Evolutionary conservation across 92 coral and sea anemone genomes (phyloP), one percentile per base, ranked within the genome.

Genomic region (Zoanthus gigantus): DNA sequence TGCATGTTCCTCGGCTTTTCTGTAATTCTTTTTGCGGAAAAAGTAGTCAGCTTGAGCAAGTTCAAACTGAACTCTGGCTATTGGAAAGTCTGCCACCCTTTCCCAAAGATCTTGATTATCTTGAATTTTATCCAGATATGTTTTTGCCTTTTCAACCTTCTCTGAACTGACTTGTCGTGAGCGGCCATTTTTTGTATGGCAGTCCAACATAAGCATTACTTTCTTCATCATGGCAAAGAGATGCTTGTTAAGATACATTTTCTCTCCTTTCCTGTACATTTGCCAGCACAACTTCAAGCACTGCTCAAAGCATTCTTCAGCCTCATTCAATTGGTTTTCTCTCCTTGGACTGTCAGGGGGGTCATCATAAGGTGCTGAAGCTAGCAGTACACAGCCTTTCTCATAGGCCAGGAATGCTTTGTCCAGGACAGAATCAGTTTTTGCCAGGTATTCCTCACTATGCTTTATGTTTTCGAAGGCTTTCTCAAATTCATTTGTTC

Each of bases 361-460:
- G 7, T 9, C 15, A n/a, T 17, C 17, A 28, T 45, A 60, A 66
- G 12, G 46, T 29, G 12, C 58, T 11, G 37, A 67, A 46, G 13
- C 37, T 2, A 42, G 63, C 42, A 46, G 61, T 13, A 81, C 74
- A 81, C 85, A 81, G n/a, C 85, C 85, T 81, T 81, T 81, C 44
- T 81, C 85, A 46, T 81, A 81, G 76, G 75, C 75, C 2, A 81
- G 74, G 29, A 81, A 81, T 46, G 85, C 85, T 67, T 81, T 81
- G 74, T 81, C 85, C 16, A 18, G 61, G 2, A 63, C 12, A 13
- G 85, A 81, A 63, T 81, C 85, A n/a, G 85, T 81, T 14, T 66
- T 2, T 9, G 76, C 18, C 0, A 81, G 61, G 12, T 17, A 37
- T 69, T 81, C 11, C 44, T 81, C 76, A 0, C 75, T 65, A 15